Percentiles rank a stretch among this genome's conserved stretches.
Evolutionary conservation across 1,140 invertebrate genomes (phyloP).

Genomic region (Lordiphosa mommai): DNA sequence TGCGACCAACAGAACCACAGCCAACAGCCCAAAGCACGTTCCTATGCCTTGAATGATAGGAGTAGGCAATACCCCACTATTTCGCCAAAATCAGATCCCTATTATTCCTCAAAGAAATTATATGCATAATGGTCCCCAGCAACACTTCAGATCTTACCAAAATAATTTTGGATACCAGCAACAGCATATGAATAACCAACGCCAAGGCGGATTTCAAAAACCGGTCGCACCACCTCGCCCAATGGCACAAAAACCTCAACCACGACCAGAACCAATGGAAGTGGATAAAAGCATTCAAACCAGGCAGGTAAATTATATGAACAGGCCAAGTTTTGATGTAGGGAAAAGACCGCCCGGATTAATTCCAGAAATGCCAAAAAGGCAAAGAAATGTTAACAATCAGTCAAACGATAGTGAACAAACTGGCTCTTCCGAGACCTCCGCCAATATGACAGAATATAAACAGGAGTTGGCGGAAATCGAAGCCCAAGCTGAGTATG

Average conservation of each 20-base stretch:
- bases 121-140: no score
- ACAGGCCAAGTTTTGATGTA: constrained; percentile 3
- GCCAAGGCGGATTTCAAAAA: no score
- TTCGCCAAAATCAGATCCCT: neutral
- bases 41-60: no score
- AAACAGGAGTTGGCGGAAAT: no score
- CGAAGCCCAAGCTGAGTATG: no score
- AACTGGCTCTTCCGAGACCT: neutral
- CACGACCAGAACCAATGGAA: constrained; percentile 16
- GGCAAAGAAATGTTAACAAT: neutral
- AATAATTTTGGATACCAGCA: no score
- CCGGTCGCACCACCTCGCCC: no score
- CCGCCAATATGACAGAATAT: constrained; percentile 4
- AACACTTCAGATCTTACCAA: no score
- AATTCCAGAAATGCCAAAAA: neutral
- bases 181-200: no score
- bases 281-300: constrained; percentile 6
- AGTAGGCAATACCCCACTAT: no score
- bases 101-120: no score
- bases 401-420: neutral
- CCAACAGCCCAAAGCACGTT: constrained; percentile 5
- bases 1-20: neutral
- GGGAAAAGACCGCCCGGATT: constrained; percentile 2
- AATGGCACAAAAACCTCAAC: no score
- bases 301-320: constrained; percentile 16